Percentiles rank a stretch among this genome's conserved stretches.
Evolutionary conservation across 2,113 vertebrate species (phyloP).

Genomic region (Fulica atra): DNA sequence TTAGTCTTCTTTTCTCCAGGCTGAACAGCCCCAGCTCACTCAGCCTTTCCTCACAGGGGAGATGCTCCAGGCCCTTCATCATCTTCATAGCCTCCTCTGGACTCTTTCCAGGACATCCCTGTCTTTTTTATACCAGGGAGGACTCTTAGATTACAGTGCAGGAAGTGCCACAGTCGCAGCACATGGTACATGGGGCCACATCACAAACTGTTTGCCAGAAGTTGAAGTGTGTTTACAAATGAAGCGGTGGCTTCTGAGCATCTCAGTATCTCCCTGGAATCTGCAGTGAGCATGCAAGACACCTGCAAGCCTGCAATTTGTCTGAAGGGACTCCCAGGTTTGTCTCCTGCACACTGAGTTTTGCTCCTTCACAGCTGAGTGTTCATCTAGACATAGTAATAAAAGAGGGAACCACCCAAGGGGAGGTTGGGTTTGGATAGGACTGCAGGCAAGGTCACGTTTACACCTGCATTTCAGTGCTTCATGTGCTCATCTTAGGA

Average conservation of each 20-base stretch:
- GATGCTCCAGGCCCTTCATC: no score
- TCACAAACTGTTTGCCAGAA: neutral
- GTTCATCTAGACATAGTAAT: neutral
- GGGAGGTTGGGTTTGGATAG: neutral
- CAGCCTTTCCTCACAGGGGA: no score
- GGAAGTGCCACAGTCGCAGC: neutral
- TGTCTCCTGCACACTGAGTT: neutral
- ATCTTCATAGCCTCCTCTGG: no score
- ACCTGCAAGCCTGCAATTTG: neutral
- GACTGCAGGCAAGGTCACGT: neutral
- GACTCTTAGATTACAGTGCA: neutral
- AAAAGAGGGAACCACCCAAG: neutral
- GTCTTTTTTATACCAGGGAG: neutral
- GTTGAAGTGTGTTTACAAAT: neutral
- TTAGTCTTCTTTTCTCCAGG: no score
- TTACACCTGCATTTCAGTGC: neutral
- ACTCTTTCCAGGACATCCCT: no score
- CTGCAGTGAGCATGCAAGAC: fast-evolving
- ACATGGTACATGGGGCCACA: fast-evolving
- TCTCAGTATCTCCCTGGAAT: neutral
- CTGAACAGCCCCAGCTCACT: no score
- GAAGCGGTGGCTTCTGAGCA: neutral
- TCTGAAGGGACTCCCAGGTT: neutral
- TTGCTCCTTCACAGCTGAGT: neutral
- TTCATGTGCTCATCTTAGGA: fast-evolving